Base-by-base conservation (phyloP, 1,140 invertebrate genomes). In the Lepidurus couesii region DNA sequence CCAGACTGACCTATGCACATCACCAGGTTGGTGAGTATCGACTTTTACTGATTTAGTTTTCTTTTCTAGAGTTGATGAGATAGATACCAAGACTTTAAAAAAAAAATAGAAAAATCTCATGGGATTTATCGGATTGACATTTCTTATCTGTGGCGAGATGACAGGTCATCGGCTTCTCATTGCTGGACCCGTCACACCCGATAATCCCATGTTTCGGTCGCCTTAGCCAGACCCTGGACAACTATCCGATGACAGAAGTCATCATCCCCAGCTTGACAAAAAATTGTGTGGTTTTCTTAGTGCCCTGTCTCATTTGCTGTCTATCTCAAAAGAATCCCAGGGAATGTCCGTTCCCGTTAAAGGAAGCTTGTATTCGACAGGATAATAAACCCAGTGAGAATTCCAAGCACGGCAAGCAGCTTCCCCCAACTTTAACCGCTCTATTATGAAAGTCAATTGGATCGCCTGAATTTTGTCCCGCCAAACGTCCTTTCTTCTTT, bases 361-460 rank as follows among this genome's bases (percentile, higher is more conserved):
- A 65, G 21, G 53, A 65, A 65, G 53, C 53, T 21, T 65, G 21
- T 65, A n/a, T 65, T 65, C 53, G 6, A 65, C 16, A 9, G 53
- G 21, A 65, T 65, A 65, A 65, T 65, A 21, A 65, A 65, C 53
- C 7, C 16, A 65, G 21, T 65, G 53, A 21, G 53, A 16, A 65
- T 65, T 65, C 53, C 16, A 7, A 7, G 53, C 53, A 65, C 53
- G 53, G 53, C 10, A 21, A 21, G 16, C 53, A 11, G 53, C 34
- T 65, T 65, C 53, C 53, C 53, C 16, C 16, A 65, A 65, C 53
- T 65, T 65, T 13, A 65, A 9, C 13, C 13, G 47, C 13, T 13
- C 47, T 65, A 65, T 65, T 65, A 65, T 7, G 8, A 21, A 65
- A 65, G 53, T 65, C 53, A 65, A 65, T 65, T 65, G 53, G 53